Base-by-base conservation (phyloP, 2,113 vertebrate species). In the Pseudorectes ferrugineus region DNA sequence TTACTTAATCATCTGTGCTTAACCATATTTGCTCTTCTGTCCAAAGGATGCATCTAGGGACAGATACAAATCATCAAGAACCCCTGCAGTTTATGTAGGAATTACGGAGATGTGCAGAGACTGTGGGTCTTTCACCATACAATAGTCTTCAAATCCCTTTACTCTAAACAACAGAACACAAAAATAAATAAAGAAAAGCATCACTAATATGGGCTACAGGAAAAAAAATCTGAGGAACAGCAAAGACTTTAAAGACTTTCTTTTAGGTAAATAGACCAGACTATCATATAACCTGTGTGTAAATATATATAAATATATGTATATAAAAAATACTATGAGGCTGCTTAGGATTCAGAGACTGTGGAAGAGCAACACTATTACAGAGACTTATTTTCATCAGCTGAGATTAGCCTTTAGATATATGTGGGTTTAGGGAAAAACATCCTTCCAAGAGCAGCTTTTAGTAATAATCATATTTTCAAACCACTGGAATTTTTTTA, bases 61-160 rank as follows among this genome's bases (percentile, higher is more conserved):
- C 5, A 55, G 75, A 24, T 23, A 35, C 8, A 62, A 62, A 57
- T 42, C 3, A 40, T 19, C 29, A 48, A 45, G 65, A 94, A n/a
- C 1, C 0, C 12, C 33, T 35, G 8, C 3, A 20, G 0, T 45
- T 48, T 54, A 4, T 5, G 4, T 21, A 62, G 14, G 9, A 73
- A 36, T 62, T 74, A 26, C 0, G 10, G 28, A 42, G 20, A 17
- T 42, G 4, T 54, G 58, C 6, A 57, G 15, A 70, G 42, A 35
- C 24, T 28, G 4, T 23, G 8, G 4, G 2, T 4, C 21, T 58
- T 81, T 55, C 17, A 51, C 4, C 17, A 4, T 4, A 48, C 12
- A 45, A 48, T 89, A 52, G 11, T 46, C 28, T 74, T 73, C 25
- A 80, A 61, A 81, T 43, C 2, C 5, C 28, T 66, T 66, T 58